phyloP scores from a whole-genome alignment of 2,113 vertebrate genomes.

The Psophia crepitans region DNA sequence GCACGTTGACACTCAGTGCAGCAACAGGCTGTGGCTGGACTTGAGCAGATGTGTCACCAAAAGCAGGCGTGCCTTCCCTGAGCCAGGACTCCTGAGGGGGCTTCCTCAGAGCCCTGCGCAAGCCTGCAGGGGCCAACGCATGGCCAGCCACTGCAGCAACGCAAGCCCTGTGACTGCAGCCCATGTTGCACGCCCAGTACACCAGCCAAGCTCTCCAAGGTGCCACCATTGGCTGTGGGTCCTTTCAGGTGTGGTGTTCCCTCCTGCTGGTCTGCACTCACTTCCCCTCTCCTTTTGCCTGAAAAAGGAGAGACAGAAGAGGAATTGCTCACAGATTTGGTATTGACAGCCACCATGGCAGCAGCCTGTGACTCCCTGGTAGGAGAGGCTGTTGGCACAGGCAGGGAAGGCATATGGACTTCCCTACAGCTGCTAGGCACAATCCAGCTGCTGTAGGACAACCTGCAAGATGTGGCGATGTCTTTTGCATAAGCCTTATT shows the following conservation, averaged over 20 bases:
- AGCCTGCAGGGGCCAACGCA: accelerated
- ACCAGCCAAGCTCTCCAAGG: neutral
- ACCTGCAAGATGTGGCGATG: neutral
- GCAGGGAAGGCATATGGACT: neutral
- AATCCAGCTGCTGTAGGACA: neutral
- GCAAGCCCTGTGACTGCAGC: neutral
- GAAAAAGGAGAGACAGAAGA: neutral
- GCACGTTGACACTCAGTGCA: neutral
- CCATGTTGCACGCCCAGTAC: accelerated
- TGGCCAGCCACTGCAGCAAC: neutral
- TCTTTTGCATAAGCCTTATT: neutral
- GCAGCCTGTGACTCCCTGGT: neutral
- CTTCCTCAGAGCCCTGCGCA: neutral
- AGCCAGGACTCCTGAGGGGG: neutral
- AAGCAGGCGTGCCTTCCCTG: neutral
- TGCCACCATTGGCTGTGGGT: neutral
- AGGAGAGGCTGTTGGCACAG: neutral
- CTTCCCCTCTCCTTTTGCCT: neutral
- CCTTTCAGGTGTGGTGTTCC: neutral
- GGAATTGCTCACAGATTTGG: neutral
- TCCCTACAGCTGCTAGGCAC: neutral
- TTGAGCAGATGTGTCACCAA: accelerated
- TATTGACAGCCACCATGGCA: neutral
- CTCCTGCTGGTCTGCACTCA: accelerated
- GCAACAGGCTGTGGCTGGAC: neutral